These are phyloP conservation scores for Mionectes macconnelli DNA, from an alignment of 2,113 vertebrate species.

Conservation along the genomic window DNA sequence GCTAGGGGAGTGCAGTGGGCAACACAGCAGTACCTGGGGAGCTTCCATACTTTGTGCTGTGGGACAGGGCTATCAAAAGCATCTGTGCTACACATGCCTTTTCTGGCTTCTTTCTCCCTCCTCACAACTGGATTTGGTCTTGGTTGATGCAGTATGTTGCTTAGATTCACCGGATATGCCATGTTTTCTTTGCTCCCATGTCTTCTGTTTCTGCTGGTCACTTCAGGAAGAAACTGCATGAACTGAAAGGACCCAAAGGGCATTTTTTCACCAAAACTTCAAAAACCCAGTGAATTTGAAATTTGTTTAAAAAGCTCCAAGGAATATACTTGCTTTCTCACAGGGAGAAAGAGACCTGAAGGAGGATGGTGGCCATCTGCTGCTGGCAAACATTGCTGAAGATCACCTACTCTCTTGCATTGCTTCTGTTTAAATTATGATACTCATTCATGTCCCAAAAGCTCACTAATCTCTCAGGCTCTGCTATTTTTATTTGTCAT, in stretches of 20 bases:
- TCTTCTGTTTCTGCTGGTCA: neutral
- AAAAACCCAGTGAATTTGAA: neutral
- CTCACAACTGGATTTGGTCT: neutral
- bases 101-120: neutral
- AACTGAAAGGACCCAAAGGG: neutral
- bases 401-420: neutral
- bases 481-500: neutral
- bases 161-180: neutral
- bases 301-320: neutral
- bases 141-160: neutral
- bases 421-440: neutral
- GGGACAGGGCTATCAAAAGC: neutral
- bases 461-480: neutral
- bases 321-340: neutral
- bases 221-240: neutral
- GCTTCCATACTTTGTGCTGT: neutral
- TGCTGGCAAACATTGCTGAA: neutral
- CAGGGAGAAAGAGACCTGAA: neutral
- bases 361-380: neutral
- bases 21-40: neutral
- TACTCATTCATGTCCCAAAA: neutral
- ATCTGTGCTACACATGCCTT: accelerated
- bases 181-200: neutral
- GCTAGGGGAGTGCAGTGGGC: neutral
- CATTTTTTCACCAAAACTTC: neutral